Evolutionary conservation across 2,888 invertebrate species (phyloP).

Genomic region (Eupithecia insigniata): DNA sequence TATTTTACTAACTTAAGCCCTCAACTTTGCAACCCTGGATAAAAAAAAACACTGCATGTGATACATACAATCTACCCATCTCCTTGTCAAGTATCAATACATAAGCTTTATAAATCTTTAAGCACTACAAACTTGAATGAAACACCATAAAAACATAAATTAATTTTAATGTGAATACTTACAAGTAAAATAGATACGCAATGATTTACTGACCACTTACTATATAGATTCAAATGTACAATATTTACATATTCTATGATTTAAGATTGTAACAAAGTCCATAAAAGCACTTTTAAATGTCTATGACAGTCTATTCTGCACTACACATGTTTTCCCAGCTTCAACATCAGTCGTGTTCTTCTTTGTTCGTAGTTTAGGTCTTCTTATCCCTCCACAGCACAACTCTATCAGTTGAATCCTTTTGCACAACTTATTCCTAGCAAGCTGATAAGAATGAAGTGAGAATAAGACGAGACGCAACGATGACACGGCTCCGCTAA

Average conservation of each 20-base stretch:
- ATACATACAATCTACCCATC: too few relatives aligned
- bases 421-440: constrained; percentile 67
- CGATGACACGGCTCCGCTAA: constrained; percentile 54
- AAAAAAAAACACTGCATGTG: too few relatives aligned
- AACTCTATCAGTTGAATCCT: constrained; percentile 57
- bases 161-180: constrained; percentile 20
- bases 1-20: background rate
- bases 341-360: constrained; percentile 46
- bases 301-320: constrained; percentile 44
- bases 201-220: constrained; percentile 26
- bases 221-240: constrained; percentile 39
- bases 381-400: constrained; percentile 56
- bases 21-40: too few relatives aligned
- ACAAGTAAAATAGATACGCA: background rate
- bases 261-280: constrained; percentile 38
- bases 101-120: too few relatives aligned
- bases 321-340: constrained; percentile 42
- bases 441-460: constrained; percentile 73
- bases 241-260: constrained; percentile 42
- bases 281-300: constrained; percentile 41
- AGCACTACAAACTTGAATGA: background rate
- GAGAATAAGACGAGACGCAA: constrained; percentile 61
- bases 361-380: constrained; percentile 43
- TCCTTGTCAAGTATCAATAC: too few relatives aligned
- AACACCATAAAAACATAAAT: constrained; percentile 20